A percentile compares a stretch with the other conserved stretches of the same genome.
Evolutionary conservation across 1,140 invertebrate genomes (phyloP).

Genomic region (Drosophila ohnishii): DNA sequence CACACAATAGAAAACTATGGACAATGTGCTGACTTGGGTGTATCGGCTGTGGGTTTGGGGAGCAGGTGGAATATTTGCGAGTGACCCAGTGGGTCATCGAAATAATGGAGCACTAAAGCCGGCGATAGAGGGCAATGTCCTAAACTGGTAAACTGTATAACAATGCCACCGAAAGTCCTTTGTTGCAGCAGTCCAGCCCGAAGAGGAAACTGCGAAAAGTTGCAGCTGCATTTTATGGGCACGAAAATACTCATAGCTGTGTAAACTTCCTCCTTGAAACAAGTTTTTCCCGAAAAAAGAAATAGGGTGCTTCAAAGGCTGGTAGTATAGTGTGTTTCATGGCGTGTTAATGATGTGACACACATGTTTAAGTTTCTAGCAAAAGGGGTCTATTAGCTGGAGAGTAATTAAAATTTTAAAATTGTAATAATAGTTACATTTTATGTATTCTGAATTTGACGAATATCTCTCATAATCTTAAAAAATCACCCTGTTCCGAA

Average conservation of each 20-base stretch:
- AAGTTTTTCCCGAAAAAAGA: conserved; percentile 2
- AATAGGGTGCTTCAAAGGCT: conserved; percentile 31
- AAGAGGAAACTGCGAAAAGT: conserved; percentile 36
- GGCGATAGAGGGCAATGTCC: conserved; percentile 60
- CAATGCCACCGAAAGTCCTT: conserved; percentile 62
- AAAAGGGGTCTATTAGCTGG: not conserved
- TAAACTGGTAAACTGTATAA: conserved; percentile 55
- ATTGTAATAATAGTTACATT: not conserved
- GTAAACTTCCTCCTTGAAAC: conserved; percentile 40
- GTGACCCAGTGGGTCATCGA: conserved; percentile 61
- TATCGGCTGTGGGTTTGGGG: not conserved
- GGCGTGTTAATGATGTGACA: conserved; percentile 20
- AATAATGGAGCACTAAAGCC: conserved; percentile 18
- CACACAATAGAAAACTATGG: conserved; percentile 9
- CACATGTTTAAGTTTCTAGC: not conserved
- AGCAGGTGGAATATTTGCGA: conserved; percentile 59
- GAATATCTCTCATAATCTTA: not conserved
- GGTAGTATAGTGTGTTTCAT: not conserved
- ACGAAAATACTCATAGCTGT: conserved; percentile 50
- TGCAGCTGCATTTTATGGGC: conserved; percentile 76
- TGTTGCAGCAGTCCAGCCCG: conserved; percentile 47
- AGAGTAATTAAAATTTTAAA: not conserved
- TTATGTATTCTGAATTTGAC: too few relatives aligned
- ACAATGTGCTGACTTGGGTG: conserved; percentile 49
- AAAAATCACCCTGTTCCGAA: conserved; percentile 47